These are phyloP conservation scores for Barbus barbus DNA, from an alignment of 2,113 vertebrate species.

Conservation along the genomic window DNA sequence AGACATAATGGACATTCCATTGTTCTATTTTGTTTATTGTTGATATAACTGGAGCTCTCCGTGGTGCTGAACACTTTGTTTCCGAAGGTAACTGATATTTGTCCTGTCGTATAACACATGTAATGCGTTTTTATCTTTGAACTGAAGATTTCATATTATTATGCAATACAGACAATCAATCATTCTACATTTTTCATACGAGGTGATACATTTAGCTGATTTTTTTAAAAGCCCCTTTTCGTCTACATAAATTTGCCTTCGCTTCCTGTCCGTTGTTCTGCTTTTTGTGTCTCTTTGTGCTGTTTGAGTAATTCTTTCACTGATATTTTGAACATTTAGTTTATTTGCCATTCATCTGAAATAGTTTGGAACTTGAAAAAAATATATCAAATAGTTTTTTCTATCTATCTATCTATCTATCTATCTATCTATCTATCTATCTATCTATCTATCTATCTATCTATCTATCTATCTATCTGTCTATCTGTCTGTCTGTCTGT, in stretches of 20 bases:
- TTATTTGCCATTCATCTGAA: background rate
- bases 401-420: too few species aligned
- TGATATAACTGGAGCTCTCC: background rate
- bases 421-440: too few species aligned
- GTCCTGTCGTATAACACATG: background rate
- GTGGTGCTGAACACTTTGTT: background rate
- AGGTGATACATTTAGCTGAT: background rate
- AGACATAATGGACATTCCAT: background rate
- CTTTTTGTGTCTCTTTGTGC: too few species aligned
- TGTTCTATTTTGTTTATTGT: background rate
- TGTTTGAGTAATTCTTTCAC: background rate
- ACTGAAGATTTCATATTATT: too few species aligned
- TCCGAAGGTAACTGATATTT: background rate
- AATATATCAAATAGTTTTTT: too few species aligned
- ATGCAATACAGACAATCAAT: too few species aligned
- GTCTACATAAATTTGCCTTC: too few species aligned
- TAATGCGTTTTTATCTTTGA: background rate
- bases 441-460: too few species aligned
- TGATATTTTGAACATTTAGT: background rate
- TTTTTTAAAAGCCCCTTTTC: background rate
- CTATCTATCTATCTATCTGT: too few species aligned
- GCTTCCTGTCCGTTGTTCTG: too few species aligned
- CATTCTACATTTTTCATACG: background rate
- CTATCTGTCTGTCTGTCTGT: too few species aligned
- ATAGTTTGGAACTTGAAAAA: too few species aligned